Percentiles rank a stretch among this genome's conserved stretches.
Evolutionary conservation across 2,797 vertebrate genomes (phyloP).

Genomic region (Sparus aurata): DNA sequence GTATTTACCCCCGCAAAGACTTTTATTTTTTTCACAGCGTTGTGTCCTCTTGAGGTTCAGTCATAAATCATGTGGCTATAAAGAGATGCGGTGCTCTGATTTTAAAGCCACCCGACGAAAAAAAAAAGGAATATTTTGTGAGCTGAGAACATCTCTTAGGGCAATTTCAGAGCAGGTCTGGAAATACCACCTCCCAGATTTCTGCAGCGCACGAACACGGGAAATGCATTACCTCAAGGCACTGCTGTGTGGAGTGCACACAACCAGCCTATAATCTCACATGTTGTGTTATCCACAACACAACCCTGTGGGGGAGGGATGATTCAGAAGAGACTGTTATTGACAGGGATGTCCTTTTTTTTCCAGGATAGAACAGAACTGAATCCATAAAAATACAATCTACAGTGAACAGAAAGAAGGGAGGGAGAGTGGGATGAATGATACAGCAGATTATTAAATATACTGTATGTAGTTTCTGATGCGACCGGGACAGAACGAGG

Average conservation of each 20-base stretch:
- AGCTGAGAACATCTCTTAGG: slow-evolving; percentile 64
- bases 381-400: background rate
- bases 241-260: slow-evolving; percentile 35
- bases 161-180: slow-evolving; percentile 53
- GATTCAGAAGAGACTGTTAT: slow-evolving; percentile 24
- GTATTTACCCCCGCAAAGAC: slow-evolving; percentile 28
- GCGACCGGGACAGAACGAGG: too few species aligned
- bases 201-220: slow-evolving; percentile 45
- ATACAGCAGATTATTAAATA: background rate
- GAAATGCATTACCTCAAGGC: slow-evolving; percentile 66
- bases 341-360: slow-evolving; percentile 4
- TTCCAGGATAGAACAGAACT: background rate
- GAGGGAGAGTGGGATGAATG: background rate
- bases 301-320: slow-evolving; percentile 33
- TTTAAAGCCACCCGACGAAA: slow-evolving; percentile 50
- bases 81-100: slow-evolving; percentile 56
- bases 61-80: slow-evolving; percentile 67
- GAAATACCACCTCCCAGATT: slow-evolving; percentile 68
- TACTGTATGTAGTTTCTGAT: too few species aligned
- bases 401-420: background rate
- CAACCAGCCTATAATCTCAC: slow-evolving; percentile 14
- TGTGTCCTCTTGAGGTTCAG: slow-evolving; percentile 45
- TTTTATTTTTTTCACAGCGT: slow-evolving; percentile 42
- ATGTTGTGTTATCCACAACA: slow-evolving; percentile 15
- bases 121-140: slow-evolving; percentile 58